Conservation (phyloP, 2,113 vertebrate genomes). For the Myanophis thanlyinensis region DNA sequence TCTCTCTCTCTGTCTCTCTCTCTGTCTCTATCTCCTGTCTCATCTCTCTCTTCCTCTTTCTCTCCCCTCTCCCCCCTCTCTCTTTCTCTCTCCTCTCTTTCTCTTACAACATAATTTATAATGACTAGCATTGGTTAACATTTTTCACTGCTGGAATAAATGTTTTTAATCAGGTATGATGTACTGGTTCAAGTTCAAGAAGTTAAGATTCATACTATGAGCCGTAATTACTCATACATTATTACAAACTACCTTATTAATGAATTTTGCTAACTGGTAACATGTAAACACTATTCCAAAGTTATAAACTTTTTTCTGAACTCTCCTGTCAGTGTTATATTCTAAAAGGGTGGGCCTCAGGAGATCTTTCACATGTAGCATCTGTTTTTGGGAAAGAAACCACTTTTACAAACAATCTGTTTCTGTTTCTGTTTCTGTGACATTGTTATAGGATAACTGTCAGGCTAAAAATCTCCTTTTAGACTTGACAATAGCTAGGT, state of each 20-base stretch:
- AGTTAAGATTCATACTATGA: not conserved
- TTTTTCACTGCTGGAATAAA: not conserved
- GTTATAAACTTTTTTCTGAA: not conserved
- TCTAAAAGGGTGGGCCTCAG: not conserved
- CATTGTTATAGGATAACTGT: not conserved
- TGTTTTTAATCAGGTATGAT: not conserved
- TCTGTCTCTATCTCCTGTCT: not conserved
- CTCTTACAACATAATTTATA: not conserved
- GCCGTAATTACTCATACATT: not conserved
- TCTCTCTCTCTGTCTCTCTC: no score
- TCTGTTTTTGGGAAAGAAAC: not conserved
- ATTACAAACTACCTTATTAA: not conserved
- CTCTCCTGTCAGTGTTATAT: not conserved
- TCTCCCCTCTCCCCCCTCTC: rapidly evolving
- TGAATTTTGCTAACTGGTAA: not conserved
- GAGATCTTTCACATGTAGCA: not conserved
- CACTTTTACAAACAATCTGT: not conserved
- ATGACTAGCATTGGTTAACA: not conserved
- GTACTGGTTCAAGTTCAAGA: not conserved
- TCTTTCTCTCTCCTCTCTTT: not conserved
- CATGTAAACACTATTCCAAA: not conserved
- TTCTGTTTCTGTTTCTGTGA: not conserved
- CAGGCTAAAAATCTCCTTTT: no score
- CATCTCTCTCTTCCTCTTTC: no score
- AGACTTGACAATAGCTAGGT: no score